Evolutionary conservation across 2,888 invertebrate species (phyloP), one percentile per base, ranked within the genome.

Genomic region (Thysanoteuthis rhombus): DNA sequence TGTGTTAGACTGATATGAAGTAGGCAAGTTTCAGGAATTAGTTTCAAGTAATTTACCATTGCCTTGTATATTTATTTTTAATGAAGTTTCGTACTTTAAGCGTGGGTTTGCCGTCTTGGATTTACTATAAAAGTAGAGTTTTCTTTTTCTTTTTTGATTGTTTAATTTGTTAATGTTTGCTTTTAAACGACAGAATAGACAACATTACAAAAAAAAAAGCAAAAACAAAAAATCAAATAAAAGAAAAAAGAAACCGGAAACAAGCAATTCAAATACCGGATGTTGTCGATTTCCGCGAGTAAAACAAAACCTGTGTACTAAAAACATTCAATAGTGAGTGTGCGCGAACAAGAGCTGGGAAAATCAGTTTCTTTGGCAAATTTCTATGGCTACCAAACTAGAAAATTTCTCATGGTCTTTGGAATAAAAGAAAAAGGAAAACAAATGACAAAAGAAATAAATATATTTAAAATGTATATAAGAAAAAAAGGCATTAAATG

Each of bases 261-360:
- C n/a, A n/a, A 75, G n/a, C n/a, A n/a, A 75, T 75, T 75, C 75
- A 75, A 75, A 75, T 75, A 75, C 75, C 75, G 75, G 75, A 75
- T 75, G 75, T n/a, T 36, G 75, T 36, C 36, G 75, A n/a, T 75
- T 75, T 75, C 75, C 75, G 75, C 75, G n/a, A 75, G 75, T 75
- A n/a, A 75, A 75, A 75, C 75, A 75, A n/a, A 0, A 16, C n/a
- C n/a, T 36, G 75, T n/a, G 75, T 25, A 75, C 75, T 75, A 75
- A 19, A 75, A 75, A 19, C n/a, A 10, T 75, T 75, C 12, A 75
- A 36, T n/a, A 75, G n/a, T 75, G n/a, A 75, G 75, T 75, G 75
- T 16, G 12, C 36, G 16, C 16, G 12, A 75, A 75, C 16, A 75
- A n/a, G 75, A 75, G 75, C 75, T 75, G 75, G 75, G 75, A 75